Percentiles rank a stretch among this genome's conserved stretches.
Conservation (phyloP, 2,113 vertebrate species). For the Eulacestoma nigropectus region DNA sequence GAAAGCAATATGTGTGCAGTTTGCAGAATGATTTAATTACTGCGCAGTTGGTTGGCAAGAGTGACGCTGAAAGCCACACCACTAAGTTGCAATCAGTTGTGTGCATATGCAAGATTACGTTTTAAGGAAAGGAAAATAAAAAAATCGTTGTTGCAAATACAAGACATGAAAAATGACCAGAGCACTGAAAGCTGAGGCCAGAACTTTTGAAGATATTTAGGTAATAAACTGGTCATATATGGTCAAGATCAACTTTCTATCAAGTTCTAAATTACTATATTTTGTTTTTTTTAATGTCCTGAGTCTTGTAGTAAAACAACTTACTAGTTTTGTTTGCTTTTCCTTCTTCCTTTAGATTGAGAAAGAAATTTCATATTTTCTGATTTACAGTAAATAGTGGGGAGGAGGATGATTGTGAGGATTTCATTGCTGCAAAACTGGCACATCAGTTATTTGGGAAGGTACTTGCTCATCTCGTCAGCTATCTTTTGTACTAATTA, state of each 20-base stretch:
- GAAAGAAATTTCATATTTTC: background rate
- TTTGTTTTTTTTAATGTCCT: background rate
- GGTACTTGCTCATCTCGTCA: background rate
- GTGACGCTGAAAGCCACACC: background rate
- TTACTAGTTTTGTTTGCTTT: background rate
- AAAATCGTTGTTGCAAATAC: background rate
- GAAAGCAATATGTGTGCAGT: background rate
- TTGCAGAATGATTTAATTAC: background rate
- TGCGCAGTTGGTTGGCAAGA: background rate
- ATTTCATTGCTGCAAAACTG: background rate
- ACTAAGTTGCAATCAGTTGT: background rate
- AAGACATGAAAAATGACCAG: background rate
- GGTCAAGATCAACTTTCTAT: background rate
- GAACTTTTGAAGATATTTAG: background rate
- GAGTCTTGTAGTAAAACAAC: background rate
- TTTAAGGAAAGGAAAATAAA: background rate
- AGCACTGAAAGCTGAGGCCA: background rate
- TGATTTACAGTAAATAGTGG: background rate
- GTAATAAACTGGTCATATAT: background rate
- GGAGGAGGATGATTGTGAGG: background rate
- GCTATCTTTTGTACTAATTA: slow-evolving; percentile 9
- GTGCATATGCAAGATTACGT: background rate
- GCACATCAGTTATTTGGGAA: background rate
- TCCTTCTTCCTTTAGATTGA: background rate
- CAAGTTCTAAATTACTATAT: background rate